phyloP scores from a whole-genome alignment of 23 tunicate species.

The Clavelina lepadiformis region DNA sequence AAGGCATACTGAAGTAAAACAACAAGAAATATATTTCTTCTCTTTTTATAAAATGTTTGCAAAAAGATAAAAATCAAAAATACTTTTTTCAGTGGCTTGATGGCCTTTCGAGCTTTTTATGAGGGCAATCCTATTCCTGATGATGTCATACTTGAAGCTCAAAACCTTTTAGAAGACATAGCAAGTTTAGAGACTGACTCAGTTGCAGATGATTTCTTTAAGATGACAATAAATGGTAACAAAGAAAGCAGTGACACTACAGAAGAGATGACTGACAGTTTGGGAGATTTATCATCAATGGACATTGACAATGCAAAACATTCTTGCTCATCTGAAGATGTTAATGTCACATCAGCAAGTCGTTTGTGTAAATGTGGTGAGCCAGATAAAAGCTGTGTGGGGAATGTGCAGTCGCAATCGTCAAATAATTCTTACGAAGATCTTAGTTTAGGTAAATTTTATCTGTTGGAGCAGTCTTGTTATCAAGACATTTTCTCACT shows the following conservation, averaged over 20 bases:
- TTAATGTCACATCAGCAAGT: no score
- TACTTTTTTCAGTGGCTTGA: slow-evolving; percentile 37
- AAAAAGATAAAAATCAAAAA: background rate
- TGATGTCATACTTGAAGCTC: slow-evolving; percentile 54
- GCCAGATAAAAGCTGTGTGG: no score
- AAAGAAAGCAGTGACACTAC: no score
- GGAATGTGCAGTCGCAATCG: no score
- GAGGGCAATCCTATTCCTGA: slow-evolving; percentile 87
- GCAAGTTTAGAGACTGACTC: slow-evolving; percentile 35
- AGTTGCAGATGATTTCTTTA: slow-evolving; percentile 65
- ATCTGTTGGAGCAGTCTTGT: no score
- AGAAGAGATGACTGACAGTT: background rate
- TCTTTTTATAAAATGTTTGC: background rate
- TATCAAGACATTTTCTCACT: no score
- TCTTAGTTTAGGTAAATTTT: no score
- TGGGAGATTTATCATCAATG: background rate
- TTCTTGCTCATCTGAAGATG: no score
- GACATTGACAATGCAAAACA: no score
- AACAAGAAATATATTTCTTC: no score
- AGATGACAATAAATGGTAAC: slow-evolving; percentile 33
- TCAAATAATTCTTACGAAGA: no score
- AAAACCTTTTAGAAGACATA: slow-evolving; percentile 50
- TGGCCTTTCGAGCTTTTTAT: slow-evolving; percentile 56
- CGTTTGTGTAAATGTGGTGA: no score
- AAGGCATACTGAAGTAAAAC: slow-evolving; percentile 65